Conservation (phyloP, 2,113 vertebrate genomes). For the Xiphorhynchus elegans region DNA sequence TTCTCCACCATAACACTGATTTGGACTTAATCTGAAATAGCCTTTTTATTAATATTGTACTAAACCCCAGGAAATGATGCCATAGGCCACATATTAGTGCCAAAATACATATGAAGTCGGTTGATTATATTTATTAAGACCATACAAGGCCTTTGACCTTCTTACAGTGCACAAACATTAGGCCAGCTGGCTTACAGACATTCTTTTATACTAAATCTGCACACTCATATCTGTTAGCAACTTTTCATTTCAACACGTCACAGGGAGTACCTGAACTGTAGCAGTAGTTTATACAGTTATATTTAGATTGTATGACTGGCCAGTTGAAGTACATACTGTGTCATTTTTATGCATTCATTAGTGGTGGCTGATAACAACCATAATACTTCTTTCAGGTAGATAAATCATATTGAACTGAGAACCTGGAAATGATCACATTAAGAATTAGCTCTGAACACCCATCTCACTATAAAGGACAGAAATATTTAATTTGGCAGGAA, state of each 20-base stretch:
- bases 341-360: background rate
- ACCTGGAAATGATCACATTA: constrained; percentile 25
- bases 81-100: constrained; percentile 77
- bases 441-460: background rate
- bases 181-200: constrained; percentile 68
- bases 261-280: background rate
- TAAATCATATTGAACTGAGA: background rate
- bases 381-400: background rate
- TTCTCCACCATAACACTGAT: constrained; percentile 38
- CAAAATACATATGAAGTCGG: constrained; percentile 76
- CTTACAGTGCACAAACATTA: constrained; percentile 47
- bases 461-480: background rate
- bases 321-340: background rate
- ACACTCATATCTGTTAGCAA: constrained; percentile 63
- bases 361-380: constrained; percentile 44
- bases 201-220: constrained; percentile 57
- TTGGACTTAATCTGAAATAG: constrained; percentile 66
- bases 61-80: constrained; percentile 80
- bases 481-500: constrained; percentile 9
- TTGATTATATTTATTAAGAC: constrained; percentile 78
- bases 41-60: constrained; percentile 73
- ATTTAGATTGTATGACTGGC: background rate
- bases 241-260: constrained; percentile 64
- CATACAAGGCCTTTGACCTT: constrained; percentile 72
- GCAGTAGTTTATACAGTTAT: background rate